These are phyloP conservation scores for Leptopilina boulardi DNA, from an alignment of 1,140 invertebrate genomes.

Conservation along the genomic window DNA sequence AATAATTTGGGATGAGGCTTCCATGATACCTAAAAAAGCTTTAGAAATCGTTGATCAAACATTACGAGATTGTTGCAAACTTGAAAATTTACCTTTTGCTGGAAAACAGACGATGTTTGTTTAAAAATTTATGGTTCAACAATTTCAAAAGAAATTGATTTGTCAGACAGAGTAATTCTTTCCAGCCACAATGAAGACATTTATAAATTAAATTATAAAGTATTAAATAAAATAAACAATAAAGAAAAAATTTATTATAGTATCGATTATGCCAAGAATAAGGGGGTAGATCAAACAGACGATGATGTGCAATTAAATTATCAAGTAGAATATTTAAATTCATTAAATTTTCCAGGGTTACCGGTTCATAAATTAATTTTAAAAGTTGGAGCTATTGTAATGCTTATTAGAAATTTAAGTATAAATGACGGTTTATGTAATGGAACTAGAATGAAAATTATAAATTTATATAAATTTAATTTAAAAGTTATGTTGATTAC, in stretches of 20 bases:
- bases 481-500: slow-evolving; percentile 42
- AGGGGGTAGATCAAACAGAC: slow-evolving; percentile 9
- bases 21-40: slow-evolving; percentile 10
- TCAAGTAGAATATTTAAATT: slow-evolving; percentile 47
- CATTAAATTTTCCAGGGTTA: slow-evolving; percentile 41
- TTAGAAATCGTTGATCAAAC: slow-evolving; percentile 15
- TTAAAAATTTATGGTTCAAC: background rate
- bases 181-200: background rate
- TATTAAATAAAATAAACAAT: slow-evolving; percentile 4
- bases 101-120: background rate
- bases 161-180: background rate
- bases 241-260: slow-evolving; percentile 30
- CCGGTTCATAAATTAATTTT: slow-evolving; percentile 45
- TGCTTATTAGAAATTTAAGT: slow-evolving; percentile 44
- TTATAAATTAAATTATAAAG: background rate
- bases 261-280: slow-evolving; percentile 20
- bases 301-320: slow-evolving; percentile 37
- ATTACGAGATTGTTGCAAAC: background rate
- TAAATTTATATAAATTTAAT: slow-evolving; percentile 42
- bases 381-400: slow-evolving; percentile 40
- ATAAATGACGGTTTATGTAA: slow-evolving; percentile 41
- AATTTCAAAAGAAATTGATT: background rate
- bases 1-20: background rate
- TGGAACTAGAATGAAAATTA: slow-evolving; percentile 44
- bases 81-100: background rate